Evolutionary conservation across 2,113 vertebrate genomes (phyloP), one percentile per base, ranked within the genome.

Genomic region (Ceyx melanurus): DNA sequence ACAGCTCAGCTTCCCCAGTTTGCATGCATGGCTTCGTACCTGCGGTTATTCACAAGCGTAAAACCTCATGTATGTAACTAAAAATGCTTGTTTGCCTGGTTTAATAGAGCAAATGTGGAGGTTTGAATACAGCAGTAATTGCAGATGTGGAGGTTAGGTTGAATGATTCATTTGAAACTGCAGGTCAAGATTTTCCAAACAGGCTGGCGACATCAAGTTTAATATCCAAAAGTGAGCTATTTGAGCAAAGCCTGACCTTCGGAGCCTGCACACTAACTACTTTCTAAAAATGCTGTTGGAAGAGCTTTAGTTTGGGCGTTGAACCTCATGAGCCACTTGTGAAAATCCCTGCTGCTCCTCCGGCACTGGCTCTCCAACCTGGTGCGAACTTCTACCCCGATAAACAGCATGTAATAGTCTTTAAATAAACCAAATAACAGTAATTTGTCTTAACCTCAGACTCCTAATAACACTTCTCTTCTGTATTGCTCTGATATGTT

Each of bases 401-500:
- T 46, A 76, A 92, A 89, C 72, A 88, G 20, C 60, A 22, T 11
- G 28, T 50, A 83, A 51, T 35, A 70, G 42, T n/a, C 91, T 88
- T 86, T 45, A 82, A 90, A 90, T 66, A 61, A 91, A 73, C n/a
- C 64, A 61, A 90, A 88, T 62, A 86, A 76, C 75, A 88, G 93
- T 66, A n/a, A 88, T 92, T 94, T 82, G 61, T 60, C 43, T 51
- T 88, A 19, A 79, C 88, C 94, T 92, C 82, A 31, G 90, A 23
- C 88, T 93, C 82, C 45, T 66, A 65, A 64, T 72, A 61, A 43
- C 54, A 7, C 75, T 91, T 43, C 58, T 88, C 54, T 29, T 78
- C 54, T 8, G 29, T n/a, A 15, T n/a, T 1, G 2, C 46, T 48
- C 45, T 62, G 88, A 23, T 35, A 10, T 2, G 1, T 67, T 73